Evolutionary conservation across 2,113 vertebrate genomes (phyloP).

Genomic region (Pelecanus crispus): DNA sequence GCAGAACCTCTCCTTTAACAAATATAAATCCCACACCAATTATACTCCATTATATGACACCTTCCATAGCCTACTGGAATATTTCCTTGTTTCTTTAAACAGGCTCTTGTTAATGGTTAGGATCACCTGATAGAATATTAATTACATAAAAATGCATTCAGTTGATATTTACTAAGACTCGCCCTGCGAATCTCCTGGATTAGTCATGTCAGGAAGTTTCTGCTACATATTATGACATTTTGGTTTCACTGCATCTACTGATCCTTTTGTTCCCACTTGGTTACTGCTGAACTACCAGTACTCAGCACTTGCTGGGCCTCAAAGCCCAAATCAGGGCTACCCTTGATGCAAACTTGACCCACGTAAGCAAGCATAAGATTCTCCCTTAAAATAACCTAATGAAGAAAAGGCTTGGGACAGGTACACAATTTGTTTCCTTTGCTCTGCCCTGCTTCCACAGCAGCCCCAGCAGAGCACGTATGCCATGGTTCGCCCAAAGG

Average conservation of each 20-base stretch:
- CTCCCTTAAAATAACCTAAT: neutral
- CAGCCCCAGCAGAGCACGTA: neutral
- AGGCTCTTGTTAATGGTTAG: neutral
- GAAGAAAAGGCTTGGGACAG: neutral
- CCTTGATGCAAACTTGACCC: neutral
- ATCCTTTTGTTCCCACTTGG: neutral
- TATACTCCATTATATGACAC: neutral
- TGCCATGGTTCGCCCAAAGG: neutral
- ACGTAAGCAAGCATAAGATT: neutral
- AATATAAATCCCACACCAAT: neutral
- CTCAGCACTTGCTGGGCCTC: neutral
- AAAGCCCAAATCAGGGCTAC: neutral
- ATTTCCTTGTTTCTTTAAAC: neutral
- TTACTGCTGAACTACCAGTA: neutral
- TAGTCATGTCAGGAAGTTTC: neutral
- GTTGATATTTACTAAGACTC: neutral
- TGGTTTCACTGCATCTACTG: neutral
- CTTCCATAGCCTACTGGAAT: neutral
- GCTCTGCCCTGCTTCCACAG: neutral
- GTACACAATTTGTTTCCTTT: neutral
- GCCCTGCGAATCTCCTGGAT: neutral
- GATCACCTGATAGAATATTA: neutral
- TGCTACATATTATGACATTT: neutral
- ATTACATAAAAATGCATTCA: neutral
- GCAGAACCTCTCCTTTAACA: neutral